phyloP scores from a whole-genome alignment of 2,888 invertebrate species.

The Leptothorax acervorum region DNA sequence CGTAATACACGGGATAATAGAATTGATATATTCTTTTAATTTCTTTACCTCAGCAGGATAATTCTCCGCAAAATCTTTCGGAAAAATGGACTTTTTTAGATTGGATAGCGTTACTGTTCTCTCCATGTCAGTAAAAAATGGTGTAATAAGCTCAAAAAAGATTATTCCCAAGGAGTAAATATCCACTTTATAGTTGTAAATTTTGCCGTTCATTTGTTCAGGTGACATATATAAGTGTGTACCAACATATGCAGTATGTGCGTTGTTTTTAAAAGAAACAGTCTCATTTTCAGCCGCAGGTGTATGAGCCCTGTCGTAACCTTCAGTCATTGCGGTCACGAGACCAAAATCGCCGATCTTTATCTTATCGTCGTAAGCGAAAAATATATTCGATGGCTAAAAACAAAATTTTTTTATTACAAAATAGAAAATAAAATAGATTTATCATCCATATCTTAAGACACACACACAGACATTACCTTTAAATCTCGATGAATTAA shows the following conservation, averaged over 20 bases:
- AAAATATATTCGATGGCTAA: constrained; percentile 96
- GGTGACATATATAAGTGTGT: constrained; percentile 99
- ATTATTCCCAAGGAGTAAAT: constrained; percentile 98
- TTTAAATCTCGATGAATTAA: constrained; percentile 98
- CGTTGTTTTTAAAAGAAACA: constrained; percentile 80
- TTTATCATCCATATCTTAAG: not conserved
- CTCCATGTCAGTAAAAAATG: constrained; percentile 97
- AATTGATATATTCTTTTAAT: constrained; percentile 29
- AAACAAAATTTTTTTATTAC: constrained; percentile 55
- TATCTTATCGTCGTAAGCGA: constrained; percentile 94
- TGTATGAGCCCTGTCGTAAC: constrained; percentile 82
- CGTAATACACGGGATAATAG: not conserved
- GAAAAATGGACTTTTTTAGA: constrained; percentile 90
- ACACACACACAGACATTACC: constrained; percentile 86
- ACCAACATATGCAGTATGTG: constrained; percentile 90
- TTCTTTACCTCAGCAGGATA: constrained; percentile 90
- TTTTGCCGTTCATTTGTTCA: constrained; percentile 92
- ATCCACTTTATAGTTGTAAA: constrained; percentile 96
- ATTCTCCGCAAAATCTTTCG: constrained; percentile 88
- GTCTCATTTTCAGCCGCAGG: constrained; percentile 77
- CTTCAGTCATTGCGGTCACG: constrained; percentile 94
- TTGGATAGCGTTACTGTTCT: constrained; percentile 90
- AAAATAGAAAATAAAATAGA: constrained; percentile 1
- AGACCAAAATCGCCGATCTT: constrained; percentile 99
- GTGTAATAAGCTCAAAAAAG: constrained; percentile 95